Percentiles rank a stretch among this genome's conserved stretches.
phyloP scores from a whole-genome alignment of 2,888 invertebrate genomes.

The Dicyrtoma fusca region DNA sequence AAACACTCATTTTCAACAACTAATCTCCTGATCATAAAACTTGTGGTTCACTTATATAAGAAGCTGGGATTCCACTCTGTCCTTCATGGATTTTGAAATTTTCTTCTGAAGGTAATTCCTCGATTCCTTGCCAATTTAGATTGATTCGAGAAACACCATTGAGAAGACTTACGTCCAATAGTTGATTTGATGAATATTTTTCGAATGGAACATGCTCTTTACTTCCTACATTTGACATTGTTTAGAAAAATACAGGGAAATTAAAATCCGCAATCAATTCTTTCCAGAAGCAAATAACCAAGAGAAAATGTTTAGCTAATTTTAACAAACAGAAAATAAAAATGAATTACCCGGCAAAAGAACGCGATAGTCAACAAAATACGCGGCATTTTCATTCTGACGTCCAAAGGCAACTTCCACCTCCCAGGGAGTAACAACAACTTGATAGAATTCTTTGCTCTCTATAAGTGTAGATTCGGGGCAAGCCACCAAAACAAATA shows the following conservation, averaged over 20 bases:
- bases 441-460: constrained; percentile 76
- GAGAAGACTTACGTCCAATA: constrained; percentile 72
- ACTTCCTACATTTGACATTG: constrained; percentile 24
- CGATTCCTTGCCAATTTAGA: constrained; percentile 53
- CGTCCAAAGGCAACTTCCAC: constrained; percentile 73
- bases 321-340: constrained; percentile 1
- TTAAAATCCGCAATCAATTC: not conserved
- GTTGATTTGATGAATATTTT: constrained; percentile 15
- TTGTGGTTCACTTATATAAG: constrained; percentile 51
- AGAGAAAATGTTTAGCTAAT: not conserved
- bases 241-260: not conserved
- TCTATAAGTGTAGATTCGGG: constrained; percentile 81
- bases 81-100: constrained; percentile 47
- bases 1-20: not conserved
- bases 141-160: constrained; percentile 70
- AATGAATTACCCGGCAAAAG: constrained; percentile 68
- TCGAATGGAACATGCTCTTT: constrained; percentile 34
- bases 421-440: constrained; percentile 90
- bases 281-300: not conserved
- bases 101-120: constrained; percentile 41
- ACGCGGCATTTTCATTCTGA: constrained; percentile 63
- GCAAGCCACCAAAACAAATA: constrained; percentile 89
- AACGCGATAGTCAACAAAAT: constrained; percentile 75
- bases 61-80: constrained; percentile 50
- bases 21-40: not conserved